Conservation (phyloP, 1,140 invertebrate species). For the Trichonephila clavata region DNA sequence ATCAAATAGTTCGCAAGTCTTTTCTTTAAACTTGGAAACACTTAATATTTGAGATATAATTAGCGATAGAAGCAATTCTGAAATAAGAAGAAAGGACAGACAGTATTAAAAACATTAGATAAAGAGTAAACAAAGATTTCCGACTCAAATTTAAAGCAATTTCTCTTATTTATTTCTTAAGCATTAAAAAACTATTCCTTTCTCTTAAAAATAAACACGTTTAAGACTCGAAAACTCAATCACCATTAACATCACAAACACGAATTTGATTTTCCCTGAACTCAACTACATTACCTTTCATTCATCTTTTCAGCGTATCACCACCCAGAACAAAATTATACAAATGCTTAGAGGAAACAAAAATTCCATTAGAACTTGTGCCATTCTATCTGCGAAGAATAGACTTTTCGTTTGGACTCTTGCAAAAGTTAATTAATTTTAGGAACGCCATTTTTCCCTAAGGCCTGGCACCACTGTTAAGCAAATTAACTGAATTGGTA, state of each 20-base stretch:
- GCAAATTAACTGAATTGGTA: constrained; percentile 56
- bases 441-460: neutral
- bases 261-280: neutral
- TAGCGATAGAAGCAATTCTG: too few relatives aligned
- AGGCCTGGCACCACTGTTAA: neutral
- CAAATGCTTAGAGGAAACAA: neutral
- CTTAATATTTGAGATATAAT: too few relatives aligned
- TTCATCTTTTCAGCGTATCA: neutral
- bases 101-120: too few relatives aligned
- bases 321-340: neutral
- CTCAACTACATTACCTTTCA: neutral
- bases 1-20: too few relatives aligned
- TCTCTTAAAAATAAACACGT: neutral
- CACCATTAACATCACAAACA: neutral
- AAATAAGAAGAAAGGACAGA: too few relatives aligned
- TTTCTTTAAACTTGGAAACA: too few relatives aligned
- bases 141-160: too few relatives aligned
- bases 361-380: neutral
- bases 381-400: neutral
- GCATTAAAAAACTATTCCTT: neutral
- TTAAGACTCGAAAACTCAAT: neutral
- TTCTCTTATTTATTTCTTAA: neutral
- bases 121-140: too few relatives aligned
- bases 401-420: neutral
- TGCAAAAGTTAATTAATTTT: constrained; percentile 47